Evolutionary conservation across 2,113 vertebrate species (phyloP).

Genomic region (Rhinolophus ferrumequinum): DNA sequence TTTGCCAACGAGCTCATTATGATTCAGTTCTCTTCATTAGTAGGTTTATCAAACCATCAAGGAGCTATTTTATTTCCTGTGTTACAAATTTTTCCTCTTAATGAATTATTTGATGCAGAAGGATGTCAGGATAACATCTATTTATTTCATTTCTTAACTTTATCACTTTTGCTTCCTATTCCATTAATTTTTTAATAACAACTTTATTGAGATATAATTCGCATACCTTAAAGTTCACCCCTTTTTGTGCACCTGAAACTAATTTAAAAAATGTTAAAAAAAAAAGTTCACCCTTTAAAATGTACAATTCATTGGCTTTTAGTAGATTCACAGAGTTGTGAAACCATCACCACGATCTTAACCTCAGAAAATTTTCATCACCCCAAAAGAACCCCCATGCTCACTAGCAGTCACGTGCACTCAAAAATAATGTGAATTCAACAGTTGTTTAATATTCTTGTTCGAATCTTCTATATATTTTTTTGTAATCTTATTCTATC

Average conservation of each 20-base stretch:
- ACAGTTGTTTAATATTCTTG: neutral
- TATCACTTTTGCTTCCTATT: neutral
- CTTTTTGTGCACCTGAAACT: too few species aligned
- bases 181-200: neutral
- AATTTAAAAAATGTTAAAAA: too few species aligned
- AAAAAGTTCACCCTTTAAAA: neutral
- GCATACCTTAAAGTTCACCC: neutral
- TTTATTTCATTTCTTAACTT: slow-evolving; percentile 20
- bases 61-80: neutral
- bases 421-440: neutral
- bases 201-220: slow-evolving; percentile 6
- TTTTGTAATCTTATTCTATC: neutral
- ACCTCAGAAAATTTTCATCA: neutral
- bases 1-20: neutral
- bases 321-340: neutral
- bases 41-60: neutral
- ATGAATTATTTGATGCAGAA: neutral
- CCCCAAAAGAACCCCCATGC: neutral
- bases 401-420: neutral
- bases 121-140: neutral
- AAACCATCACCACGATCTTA: neutral
- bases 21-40: neutral
- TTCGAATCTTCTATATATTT: neutral
- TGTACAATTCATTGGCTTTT: neutral
- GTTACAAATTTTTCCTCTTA: neutral